Evolutionary conservation across 2,888 invertebrate species (phyloP).

Genomic region (Mactromeris polynyma): DNA sequence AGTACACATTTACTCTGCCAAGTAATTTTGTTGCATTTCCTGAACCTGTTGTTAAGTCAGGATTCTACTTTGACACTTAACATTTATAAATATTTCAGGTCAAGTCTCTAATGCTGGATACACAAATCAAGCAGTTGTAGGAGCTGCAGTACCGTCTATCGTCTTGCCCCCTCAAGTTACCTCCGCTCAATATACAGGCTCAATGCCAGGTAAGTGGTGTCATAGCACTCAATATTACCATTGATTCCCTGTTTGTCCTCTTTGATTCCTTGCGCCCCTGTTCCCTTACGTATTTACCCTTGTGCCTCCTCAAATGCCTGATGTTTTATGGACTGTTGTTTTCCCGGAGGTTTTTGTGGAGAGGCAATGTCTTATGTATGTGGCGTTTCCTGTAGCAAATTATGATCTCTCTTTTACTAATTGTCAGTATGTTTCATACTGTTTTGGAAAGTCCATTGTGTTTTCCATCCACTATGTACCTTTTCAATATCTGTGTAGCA

Average conservation of each 20-base stretch:
- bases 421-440: not conserved
- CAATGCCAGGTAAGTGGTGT: slow-evolving; percentile 56
- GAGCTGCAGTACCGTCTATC: slow-evolving; percentile 59
- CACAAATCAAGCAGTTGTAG: slow-evolving; percentile 57
- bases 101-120: slow-evolving; percentile 63
- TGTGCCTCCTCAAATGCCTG: too few species aligned
- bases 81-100: slow-evolving; percentile 40
- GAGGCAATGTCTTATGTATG: too few species aligned
- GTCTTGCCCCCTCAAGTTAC: slow-evolving; percentile 69
- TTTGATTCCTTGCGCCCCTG: too few species aligned
- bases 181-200: slow-evolving; percentile 66
- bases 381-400: not conserved
- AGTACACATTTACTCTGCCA: too few species aligned
- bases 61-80: not conserved
- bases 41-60: not conserved
- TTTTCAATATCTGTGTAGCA: too few species aligned
- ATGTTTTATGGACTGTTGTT: too few species aligned
- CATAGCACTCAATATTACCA: not conserved
- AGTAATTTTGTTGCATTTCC: not conserved
- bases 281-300: too few species aligned
- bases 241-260: too few species aligned
- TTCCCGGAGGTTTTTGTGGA: too few species aligned
- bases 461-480: too few species aligned
- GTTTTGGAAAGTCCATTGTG: too few species aligned
- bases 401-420: not conserved